Conservation (phyloP, 2,888 invertebrate species). For the Kryphioiulus occultus region DNA sequence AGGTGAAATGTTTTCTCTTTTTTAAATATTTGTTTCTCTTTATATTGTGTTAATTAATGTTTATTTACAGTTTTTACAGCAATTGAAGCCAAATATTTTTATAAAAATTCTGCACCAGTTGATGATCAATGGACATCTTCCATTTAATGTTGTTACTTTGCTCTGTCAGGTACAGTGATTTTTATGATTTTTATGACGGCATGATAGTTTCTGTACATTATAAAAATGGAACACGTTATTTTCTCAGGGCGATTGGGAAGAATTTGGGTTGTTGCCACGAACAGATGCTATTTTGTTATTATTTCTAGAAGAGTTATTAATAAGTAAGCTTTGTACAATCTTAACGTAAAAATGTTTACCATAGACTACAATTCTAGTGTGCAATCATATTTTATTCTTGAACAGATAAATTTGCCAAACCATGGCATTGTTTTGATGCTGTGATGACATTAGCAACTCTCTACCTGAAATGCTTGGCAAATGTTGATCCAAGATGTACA, state of each 20-base stretch:
- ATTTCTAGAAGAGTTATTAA: conserved; percentile 47
- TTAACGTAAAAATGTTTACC: background rate
- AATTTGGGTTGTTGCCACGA: conserved; percentile 42
- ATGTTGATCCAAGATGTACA: conserved; percentile 41
- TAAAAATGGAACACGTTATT: background rate
- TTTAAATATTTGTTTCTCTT: background rate
- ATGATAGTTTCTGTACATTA: background rate
- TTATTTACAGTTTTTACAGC: conserved; percentile 49
- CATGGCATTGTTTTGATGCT: conserved; percentile 43
- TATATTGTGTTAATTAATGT: background rate
- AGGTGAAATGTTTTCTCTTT: conserved; percentile 11
- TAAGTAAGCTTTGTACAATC: background rate
- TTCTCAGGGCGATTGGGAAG: conserved; percentile 50
- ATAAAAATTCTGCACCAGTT: conserved; percentile 51
- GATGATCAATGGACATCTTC: conserved; percentile 44
- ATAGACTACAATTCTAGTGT: background rate
- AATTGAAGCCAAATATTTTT: conserved; percentile 52
- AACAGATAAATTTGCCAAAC: conserved; percentile 15
- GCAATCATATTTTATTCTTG: background rate
- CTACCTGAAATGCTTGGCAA: conserved; percentile 47
- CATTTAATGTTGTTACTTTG: conserved; percentile 46
- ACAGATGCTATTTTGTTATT: conserved; percentile 41
- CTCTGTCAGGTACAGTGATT: conserved; percentile 44
- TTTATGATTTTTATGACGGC: background rate
- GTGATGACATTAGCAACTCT: conserved; percentile 1